Base-by-base conservation (phyloP, 1,140 invertebrate genomes). In the Drosophila ironensis region DNA sequence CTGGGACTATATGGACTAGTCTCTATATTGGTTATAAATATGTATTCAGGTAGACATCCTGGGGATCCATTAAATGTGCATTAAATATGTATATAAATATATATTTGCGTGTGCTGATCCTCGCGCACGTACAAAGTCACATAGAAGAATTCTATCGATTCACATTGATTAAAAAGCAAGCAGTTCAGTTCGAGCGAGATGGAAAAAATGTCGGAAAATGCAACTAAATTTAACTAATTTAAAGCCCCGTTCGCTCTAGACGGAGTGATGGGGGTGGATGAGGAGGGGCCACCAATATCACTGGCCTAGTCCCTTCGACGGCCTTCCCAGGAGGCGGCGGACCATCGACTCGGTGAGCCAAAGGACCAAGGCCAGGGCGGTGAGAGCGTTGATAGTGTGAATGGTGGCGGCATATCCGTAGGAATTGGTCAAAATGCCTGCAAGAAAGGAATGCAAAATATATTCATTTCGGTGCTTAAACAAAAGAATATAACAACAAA, bases 361-460 rank as follows among this genome's bases (percentile, higher is more conserved):
- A 11, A 89, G 42, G 8, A 88, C 20, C 20, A 89, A 30, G 0
- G 88, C 87, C 22, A 78, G 0, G 0, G 11, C 44, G 8, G 88
- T 88, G 4, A 89, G 30, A 0, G 8, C 11, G 22, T 89, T 89
- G 20, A 89, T 78, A 41, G 37, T 25, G 35, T 89, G 88, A 0
- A 89, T 89, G 16, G 88, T 87, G 28, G 68, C 71, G 6, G 6
- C 50, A 37, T 89, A 89, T 22, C 73, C 75, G 12, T 54, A 76
- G 3, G 56, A 46, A 8, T 76, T 52, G 0, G 84, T 89, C 3
- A 89, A 12, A 5, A 74, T 45, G 28, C 88, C 88, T 89, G 30
- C 1, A 35, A 45, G 33, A 45, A 35, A 22, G 40, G 6, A 7
- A 38, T 2, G 17, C 0, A 9, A 0, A 19, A 1, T 33, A 12